phyloP scores from a whole-genome alignment of 1,140 invertebrate genomes.

The Drosophila nikananu region DNA sequence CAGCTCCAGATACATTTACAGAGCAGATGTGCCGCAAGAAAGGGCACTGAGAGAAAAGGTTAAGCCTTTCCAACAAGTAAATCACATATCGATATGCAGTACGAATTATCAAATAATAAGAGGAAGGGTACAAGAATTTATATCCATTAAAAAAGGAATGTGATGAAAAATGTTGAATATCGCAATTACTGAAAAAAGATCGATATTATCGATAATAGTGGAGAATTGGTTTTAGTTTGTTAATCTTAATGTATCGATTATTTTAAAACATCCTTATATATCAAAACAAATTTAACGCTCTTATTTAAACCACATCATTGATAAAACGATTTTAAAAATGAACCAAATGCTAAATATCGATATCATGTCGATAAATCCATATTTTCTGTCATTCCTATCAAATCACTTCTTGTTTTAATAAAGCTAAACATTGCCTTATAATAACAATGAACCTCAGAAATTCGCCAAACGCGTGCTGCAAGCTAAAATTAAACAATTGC shows the following conservation, averaged over 20 bases:
- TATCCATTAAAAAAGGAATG: no score
- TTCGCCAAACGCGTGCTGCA: constrained; percentile 9
- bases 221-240: neutral
- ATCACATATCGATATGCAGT: no score
- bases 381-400: neutral
- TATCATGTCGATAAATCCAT: neutral
- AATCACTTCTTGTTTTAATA: neutral
- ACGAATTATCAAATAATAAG: no score
- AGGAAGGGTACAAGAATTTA: no score
- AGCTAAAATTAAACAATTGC: constrained; percentile 19
- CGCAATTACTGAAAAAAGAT: no score
- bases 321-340: neutral
- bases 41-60: constrained; percentile 8
- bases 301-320: neutral
- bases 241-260: neutral
- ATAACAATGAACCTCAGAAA: constrained; percentile 18
- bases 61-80: accelerated
- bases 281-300: neutral
- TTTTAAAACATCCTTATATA: neutral
- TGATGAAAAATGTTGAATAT: no score
- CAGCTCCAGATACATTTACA: constrained; percentile 10
- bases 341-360: neutral
- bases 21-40: constrained; percentile 19
- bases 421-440: neutral
- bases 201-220: neutral